Evolutionary conservation across 2,113 vertebrate species (phyloP).

Genomic region (Planiliza haematocheilus): DNA sequence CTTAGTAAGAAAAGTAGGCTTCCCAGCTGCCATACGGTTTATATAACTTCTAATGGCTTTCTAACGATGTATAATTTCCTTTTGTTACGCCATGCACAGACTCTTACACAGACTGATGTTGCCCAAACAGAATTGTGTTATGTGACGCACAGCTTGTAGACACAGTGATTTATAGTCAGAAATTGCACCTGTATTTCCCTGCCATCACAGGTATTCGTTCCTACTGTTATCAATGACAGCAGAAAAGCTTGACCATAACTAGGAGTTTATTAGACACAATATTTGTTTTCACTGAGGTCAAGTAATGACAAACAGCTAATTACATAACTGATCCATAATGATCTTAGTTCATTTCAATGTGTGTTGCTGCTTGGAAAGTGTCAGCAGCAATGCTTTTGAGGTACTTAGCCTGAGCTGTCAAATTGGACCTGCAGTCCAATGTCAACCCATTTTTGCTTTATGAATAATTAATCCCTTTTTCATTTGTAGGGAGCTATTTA

Average conservation of each 20-base stretch:
- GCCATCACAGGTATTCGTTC: too few relatives aligned
- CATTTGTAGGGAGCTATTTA: conserved; percentile 63
- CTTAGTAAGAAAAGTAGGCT: not conserved
- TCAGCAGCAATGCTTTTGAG: conserved; percentile 39
- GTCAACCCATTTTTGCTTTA: conserved; percentile 58
- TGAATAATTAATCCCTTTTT: conserved; percentile 71
- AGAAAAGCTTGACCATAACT: not conserved
- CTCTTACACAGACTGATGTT: too few relatives aligned
- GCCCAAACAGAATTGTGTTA: too few relatives aligned
- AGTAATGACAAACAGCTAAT: conserved; percentile 9
- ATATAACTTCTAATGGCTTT: not conserved
- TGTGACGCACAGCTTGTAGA: too few relatives aligned
- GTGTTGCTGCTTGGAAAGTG: conserved; percentile 16
- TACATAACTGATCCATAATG: not conserved
- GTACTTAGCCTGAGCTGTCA: conserved; percentile 55
- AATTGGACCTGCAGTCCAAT: conserved; percentile 57
- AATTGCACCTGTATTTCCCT: too few relatives aligned
- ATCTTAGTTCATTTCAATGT: not conserved
- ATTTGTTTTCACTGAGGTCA: not conserved
- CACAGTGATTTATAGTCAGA: too few relatives aligned
- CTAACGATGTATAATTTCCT: too few relatives aligned
- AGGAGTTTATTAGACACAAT: too few relatives aligned
- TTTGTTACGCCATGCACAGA: too few relatives aligned
- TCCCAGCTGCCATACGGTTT: too few relatives aligned
- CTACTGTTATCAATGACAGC: too few relatives aligned